phyloP scores from a whole-genome alignment of 2,888 invertebrate genomes.

The Pyrrhosoma nymphula region DNA sequence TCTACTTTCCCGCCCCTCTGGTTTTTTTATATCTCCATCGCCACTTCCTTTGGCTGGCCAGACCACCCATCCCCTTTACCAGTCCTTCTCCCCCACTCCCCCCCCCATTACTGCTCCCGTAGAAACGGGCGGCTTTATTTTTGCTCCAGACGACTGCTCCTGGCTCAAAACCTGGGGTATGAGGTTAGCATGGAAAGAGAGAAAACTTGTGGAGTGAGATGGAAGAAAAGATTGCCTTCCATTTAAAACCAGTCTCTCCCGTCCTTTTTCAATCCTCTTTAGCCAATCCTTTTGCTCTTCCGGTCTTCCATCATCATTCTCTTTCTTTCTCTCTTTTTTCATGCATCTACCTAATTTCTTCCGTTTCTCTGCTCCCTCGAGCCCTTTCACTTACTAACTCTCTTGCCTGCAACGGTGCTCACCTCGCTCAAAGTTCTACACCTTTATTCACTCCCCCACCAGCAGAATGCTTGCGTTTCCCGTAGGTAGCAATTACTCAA shows the following conservation, averaged over 20 bases:
- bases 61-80: background rate
- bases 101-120: background rate
- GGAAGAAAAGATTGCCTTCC: background rate
- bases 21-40: slow-evolving; percentile 3
- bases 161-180: background rate
- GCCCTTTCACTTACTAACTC: background rate
- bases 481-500: slow-evolving; percentile 3
- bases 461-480: background rate
- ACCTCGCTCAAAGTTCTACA: background rate
- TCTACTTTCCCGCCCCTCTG: background rate
- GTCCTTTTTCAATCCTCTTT: slow-evolving; percentile 9
- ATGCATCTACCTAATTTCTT: too few relatives aligned
- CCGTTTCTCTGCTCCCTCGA: too few relatives aligned
- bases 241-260: background rate
- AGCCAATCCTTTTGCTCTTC: slow-evolving; percentile 1
- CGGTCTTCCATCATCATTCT: background rate
- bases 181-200: background rate
- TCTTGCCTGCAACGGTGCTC: background rate
- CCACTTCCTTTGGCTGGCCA: slow-evolving; percentile 8
- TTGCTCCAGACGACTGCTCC: background rate
- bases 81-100: background rate
- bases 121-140: background rate
- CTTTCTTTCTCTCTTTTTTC: background rate
- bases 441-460: background rate
- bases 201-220: background rate